Conservation (phyloP, 2,888 invertebrate species). For the Eueremaeus valkanovi region DNA sequence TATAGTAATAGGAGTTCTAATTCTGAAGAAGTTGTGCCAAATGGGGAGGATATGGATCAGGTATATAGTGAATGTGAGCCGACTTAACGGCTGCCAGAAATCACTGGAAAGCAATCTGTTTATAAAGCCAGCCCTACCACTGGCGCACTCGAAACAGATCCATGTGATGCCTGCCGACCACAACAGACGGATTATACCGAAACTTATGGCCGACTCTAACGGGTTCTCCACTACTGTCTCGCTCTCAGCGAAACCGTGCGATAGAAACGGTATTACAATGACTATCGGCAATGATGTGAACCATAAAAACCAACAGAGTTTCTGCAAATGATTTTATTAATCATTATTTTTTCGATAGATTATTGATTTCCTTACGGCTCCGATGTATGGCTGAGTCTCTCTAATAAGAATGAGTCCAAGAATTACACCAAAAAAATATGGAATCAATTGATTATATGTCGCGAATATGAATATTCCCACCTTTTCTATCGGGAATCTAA, state of each 20-base stretch:
- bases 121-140: constrained; percentile 26
- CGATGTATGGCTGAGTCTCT: constrained; percentile 6
- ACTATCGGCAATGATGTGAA: background rate
- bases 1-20: constrained; percentile 18
- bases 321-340: background rate
- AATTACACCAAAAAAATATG: constrained; percentile 38
- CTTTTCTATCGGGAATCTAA: constrained; percentile 35
- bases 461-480: constrained; percentile 39
- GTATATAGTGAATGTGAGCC: constrained; percentile 37
- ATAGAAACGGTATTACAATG: constrained; percentile 27
- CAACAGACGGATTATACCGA: constrained; percentile 30
- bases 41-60: constrained; percentile 37
- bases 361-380: background rate
- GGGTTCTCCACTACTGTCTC: constrained; percentile 12
- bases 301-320: constrained; percentile 20
- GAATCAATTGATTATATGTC: constrained; percentile 39
- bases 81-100: constrained; percentile 31
- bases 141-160: constrained; percentile 36
- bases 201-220: constrained; percentile 32
- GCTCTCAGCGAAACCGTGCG: constrained; percentile 13
- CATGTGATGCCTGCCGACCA: constrained; percentile 37
- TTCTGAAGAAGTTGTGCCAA: constrained; percentile 37
- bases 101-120: constrained; percentile 18
- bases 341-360: no score
- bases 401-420: constrained; percentile 22